Evolutionary conservation across 1,140 invertebrate species (phyloP), one percentile per base, ranked within the genome.

Genomic region (Lanistes nyassanus): DNA sequence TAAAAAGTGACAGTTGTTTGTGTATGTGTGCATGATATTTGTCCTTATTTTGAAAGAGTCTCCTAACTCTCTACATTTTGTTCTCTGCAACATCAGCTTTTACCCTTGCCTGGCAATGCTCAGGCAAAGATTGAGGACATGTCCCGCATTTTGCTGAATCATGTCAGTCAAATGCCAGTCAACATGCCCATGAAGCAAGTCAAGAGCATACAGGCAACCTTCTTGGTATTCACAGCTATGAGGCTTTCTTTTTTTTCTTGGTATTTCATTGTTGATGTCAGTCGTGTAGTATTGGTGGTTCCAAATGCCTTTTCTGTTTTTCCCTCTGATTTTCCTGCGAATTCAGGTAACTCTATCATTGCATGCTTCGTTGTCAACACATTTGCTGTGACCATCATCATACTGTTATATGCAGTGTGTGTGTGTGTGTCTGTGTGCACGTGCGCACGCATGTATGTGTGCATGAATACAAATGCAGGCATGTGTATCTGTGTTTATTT

Each of bases 101-200:
- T 88, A 67, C 85, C 84, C 62, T 74, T 88, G 36, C 86, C 87
- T 76, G 85, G 87, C 67, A 88, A 88, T 77, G 88, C 88, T 66
- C 86, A 88, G 81, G 88, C 89, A 64, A 90, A 90, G 80, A 88
- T 90, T 42, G 89, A 90, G 77, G 89, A 89, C 80, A 85, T 89
- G 77, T 89, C 88, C 51, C 80, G 86, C 60, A 77, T 85, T 36
- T 81, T 89, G 67, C 84, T 89, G 75, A 89, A 85, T 76, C 83
- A 87, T 81, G 88, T 88, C 75, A 88, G 88, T 81, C 85, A 88
- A 81, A 86, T 89, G 84, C 87, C 87, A 36, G 85, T 85, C 82
- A 88, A 87, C 81, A 85, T 87, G 60, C 86, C 87, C 36, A 87
- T 89, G 83, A 86, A 85, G 77, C 87, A 89, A 83, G 88, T 88